phyloP scores from a whole-genome alignment of 1,140 invertebrate species.

The Drosophila ogumai region DNA sequence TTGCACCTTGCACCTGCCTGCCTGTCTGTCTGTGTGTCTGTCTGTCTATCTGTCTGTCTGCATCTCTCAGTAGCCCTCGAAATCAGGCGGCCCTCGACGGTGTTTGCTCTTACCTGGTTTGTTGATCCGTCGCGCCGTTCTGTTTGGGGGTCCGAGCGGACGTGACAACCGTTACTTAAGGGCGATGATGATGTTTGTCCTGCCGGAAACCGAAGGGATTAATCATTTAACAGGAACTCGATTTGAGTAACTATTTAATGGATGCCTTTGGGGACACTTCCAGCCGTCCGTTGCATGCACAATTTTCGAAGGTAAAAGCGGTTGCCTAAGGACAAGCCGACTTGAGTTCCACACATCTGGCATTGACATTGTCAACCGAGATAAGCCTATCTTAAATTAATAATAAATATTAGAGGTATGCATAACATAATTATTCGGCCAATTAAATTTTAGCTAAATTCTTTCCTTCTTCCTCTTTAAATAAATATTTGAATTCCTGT shows the following conservation, averaged over 20 bases:
- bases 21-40: neutral
- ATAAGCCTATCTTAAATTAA: neutral
- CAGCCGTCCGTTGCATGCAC: constrained; percentile 2
- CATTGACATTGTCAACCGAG: neutral
- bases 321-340: neutral
- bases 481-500: neutral
- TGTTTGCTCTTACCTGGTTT: constrained; percentile 32
- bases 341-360: neutral
- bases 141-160: constrained; percentile 6
- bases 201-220: constrained; percentile 26
- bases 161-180: constrained; percentile 27
- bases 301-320: neutral
- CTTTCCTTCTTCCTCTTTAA: too few species aligned
- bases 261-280: neutral
- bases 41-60: neutral
- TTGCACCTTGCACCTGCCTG: constrained; percentile 42
- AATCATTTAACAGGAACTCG: constrained; percentile 22
- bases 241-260: constrained; percentile 25
- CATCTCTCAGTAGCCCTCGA: constrained; percentile 19
- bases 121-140: constrained; percentile 14
- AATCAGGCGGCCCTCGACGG: constrained; percentile 6
- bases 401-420: neutral
- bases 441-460: neutral
- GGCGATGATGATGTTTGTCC: constrained; percentile 22
- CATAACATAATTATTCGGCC: neutral